Conservation (phyloP, 2,888 invertebrate genomes). For the Cylloceria caligata region DNA sequence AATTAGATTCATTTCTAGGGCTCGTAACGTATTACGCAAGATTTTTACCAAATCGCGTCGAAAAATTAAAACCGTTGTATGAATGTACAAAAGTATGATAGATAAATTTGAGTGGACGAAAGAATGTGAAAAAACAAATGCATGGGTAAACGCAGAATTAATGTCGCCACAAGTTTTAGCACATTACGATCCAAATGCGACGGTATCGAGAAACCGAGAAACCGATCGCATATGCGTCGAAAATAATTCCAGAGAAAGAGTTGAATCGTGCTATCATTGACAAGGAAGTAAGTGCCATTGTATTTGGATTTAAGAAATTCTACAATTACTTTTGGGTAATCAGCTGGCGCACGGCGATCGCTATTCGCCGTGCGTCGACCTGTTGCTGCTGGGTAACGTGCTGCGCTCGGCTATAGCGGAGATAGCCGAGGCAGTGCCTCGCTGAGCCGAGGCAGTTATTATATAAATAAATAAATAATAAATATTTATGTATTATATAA, state of each 20-base stretch:
- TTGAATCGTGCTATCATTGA: conserved; percentile 57
- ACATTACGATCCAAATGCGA: conserved; percentile 68
- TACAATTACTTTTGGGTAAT: too few relatives aligned
- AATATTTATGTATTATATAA: too few relatives aligned
- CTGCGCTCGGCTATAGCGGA: too few relatives aligned
- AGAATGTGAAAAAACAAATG: conserved; percentile 73
- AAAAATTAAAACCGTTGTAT: conserved; percentile 72
- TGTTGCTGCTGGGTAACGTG: too few relatives aligned
- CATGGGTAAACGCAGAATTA: conserved; percentile 68
- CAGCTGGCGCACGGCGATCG: too few relatives aligned
- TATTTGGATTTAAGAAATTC: conserved; percentile 63
- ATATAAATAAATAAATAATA: too few relatives aligned
- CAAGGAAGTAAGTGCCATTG: conserved; percentile 65
- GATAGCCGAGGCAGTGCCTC: too few relatives aligned
- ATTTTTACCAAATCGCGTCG: conserved; percentile 75
- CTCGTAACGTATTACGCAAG: conserved; percentile 78
- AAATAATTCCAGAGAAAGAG: conserved; percentile 62
- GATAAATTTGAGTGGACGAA: conserved; percentile 71
- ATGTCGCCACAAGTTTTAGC: conserved; percentile 61
- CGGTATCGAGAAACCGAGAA: too few relatives aligned
- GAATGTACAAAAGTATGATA: conserved; percentile 68
- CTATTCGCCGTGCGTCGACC: too few relatives aligned
- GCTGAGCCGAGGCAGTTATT: too few relatives aligned
- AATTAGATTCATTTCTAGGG: conserved; percentile 73
- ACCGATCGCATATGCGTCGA: conserved; percentile 64